A percentile compares a stretch with the other conserved stretches of the same genome.
phyloP scores from a whole-genome alignment of 2,797 vertebrate species.

The Helarctos malayanus region DNA sequence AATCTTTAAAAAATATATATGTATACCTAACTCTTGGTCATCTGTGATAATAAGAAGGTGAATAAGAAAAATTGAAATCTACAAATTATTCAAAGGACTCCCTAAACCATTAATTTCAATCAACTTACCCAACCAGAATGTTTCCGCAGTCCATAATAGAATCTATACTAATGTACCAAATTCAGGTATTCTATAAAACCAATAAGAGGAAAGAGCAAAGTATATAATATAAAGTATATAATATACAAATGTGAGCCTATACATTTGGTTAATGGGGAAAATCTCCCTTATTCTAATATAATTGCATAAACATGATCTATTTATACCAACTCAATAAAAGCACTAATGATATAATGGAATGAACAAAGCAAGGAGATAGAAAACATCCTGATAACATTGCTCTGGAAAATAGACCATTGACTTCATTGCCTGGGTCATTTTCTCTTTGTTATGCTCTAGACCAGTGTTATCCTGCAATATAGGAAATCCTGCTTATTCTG shows the following conservation, averaged over 20 bases:
- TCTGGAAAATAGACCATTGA: background rate
- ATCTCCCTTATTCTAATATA: background rate
- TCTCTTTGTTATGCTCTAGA: background rate
- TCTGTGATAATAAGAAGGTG: background rate
- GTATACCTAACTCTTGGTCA: background rate
- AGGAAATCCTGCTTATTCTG: background rate
- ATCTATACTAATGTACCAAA: background rate
- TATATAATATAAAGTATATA: background rate
- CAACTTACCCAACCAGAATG: slow-evolving; percentile 6
- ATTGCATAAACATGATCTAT: background rate
- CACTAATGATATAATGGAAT: background rate
- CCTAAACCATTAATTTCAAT: slow-evolving; percentile 13
- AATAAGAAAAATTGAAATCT: background rate
- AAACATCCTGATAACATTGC: background rate
- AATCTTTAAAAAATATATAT: too few relatives aligned
- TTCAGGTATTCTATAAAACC: background rate
- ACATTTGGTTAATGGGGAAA: background rate
- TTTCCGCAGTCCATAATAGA: slow-evolving; percentile 15
- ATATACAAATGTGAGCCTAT: background rate
- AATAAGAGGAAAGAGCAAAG: background rate
- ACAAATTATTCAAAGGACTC: slow-evolving; percentile 3
- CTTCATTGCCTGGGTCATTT: background rate
- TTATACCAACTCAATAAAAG: background rate
- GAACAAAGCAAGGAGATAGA: background rate
- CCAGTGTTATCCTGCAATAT: background rate